These are phyloP conservation scores for Condylostylus longicornis DNA, from an alignment of 1,140 invertebrate genomes.

Conservation along the genomic window DNA sequence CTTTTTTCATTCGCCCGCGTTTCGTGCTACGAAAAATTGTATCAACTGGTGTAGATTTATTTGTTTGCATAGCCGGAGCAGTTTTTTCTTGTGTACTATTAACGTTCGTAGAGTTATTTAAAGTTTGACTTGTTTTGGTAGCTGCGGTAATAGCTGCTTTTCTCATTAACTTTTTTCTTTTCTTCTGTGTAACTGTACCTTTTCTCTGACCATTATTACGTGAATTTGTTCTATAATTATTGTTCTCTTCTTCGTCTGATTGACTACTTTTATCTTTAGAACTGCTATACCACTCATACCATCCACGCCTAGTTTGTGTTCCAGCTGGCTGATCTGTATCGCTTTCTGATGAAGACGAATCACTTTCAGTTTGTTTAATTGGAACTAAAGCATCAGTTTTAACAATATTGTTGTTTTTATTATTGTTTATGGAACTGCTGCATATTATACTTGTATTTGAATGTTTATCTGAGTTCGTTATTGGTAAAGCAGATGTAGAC, in stretches of 20 bases:
- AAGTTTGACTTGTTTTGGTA: conserved; percentile 11
- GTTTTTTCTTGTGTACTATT: conserved; percentile 12
- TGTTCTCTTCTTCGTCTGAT: conserved; percentile 38
- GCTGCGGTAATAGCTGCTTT: conserved; percentile 27
- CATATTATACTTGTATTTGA: conserved; percentile 1
- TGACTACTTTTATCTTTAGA: conserved; percentile 41
- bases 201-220: background rate
- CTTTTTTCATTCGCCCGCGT: conserved; percentile 22
- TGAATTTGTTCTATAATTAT: conserved; percentile 12
- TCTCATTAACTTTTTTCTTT: conserved; percentile 27
- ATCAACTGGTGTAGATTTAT: conserved; percentile 15
- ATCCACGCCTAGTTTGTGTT: conserved; percentile 54
- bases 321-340: no score
- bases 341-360: conserved; percentile 33
- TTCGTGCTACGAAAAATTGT: conserved; percentile 5
- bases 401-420: conserved; percentile 12
- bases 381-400: background rate
- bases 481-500: conserved; percentile 13
- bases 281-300: conserved; percentile 57
- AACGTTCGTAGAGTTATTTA: no score
- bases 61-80: conserved; percentile 7
- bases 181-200: conserved; percentile 21
- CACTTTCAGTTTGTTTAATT: no score
- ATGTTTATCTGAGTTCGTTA: conserved; percentile 9
- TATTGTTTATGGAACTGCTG: conserved; percentile 9